phyloP scores from a whole-genome alignment of 1,140 invertebrate species.

The Formica selysi region DNA sequence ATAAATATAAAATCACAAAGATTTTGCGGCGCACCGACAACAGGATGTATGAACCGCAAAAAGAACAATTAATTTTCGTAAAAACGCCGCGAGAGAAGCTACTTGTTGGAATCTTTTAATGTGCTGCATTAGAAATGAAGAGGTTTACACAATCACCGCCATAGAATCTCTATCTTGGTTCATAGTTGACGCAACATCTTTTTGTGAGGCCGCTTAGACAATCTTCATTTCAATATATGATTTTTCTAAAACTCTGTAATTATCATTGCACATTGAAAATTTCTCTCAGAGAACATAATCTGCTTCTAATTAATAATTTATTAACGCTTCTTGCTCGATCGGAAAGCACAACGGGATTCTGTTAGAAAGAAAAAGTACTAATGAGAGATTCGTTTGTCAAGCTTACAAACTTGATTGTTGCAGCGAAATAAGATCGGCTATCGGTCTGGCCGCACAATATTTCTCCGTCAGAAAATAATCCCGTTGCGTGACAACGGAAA shows the following conservation, averaged over 20 bases:
- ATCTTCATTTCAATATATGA: conserved; percentile 28
- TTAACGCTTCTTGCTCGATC: neutral
- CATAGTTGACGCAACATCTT: conserved; percentile 64
- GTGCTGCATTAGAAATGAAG: conserved; percentile 74
- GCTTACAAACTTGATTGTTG: neutral
- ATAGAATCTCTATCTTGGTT: conserved; percentile 36
- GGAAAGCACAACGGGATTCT: neutral
- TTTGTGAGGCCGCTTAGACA: conserved; percentile 42
- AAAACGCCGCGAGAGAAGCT: conserved; percentile 60
- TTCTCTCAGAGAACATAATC: neutral
- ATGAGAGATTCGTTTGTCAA: conserved; percentile 25
- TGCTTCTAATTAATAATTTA: neutral
- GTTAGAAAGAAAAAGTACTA: neutral
- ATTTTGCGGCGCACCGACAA: conserved; percentile 7
- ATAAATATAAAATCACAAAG: conserved; percentile 1
- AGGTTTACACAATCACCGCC: conserved; percentile 71
- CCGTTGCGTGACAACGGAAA: conserved; percentile 44
- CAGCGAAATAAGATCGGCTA: conserved; percentile 29
- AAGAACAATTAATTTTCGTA: conserved; percentile 71
- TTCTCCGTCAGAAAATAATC: conserved; percentile 39
- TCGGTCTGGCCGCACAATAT: conserved; percentile 26
- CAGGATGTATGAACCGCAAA: conserved; percentile 16
- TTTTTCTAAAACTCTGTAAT: neutral
- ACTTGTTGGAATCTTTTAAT: conserved; percentile 69
- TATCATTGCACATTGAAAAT: neutral